Base-by-base conservation (phyloP, 2,888 invertebrate species). In the Psylliodes chrysocephalus region DNA sequence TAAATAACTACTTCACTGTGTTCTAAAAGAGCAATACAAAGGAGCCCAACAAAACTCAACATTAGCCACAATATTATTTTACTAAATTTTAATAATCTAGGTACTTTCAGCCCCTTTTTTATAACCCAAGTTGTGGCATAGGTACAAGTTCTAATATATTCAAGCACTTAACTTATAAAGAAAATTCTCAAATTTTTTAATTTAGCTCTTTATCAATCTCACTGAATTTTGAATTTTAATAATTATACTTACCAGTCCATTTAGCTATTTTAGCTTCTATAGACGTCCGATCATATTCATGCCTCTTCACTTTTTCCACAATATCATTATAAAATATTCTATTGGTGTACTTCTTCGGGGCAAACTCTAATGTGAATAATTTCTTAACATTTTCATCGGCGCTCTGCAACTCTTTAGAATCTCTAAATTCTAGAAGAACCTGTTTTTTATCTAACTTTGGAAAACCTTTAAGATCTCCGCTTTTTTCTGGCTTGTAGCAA, bases 231-330 rank as follows among this genome's bases (percentile, higher is more conserved):
- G n/a, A n/a, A n/a, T n/a, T n/a, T n/a, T n/a, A n/a, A n/a, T n/a
- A n/a, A n/a, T 22, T 22, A 22, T 22, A 4, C 42, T 64, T 66
- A 73, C 87, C 88, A 0, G 95, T 96, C 82, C 90, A 84, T 73
- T 83, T 84, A 0, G 94, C 94, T 86, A 95, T 87, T 83, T 82
- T 86, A 1, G 88, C 86, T 84, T 95, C 95, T 67, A 88, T 85
- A 0, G 93, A 92, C 10, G 83, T 83, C 18, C 79, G 81, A 80
- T 95, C 94, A 65, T 88, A 87, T 1, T 86, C 79, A 78, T 95
- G 92, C 55, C 91, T 84, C 73, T 86, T 86, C 0, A 95, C 91
- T 71, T 86, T 83, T 15, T 86, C 83, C 0, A 88, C 80, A 19
- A 90, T 79, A 47, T 87, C 85, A 28, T 87, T 76, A 15, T 83